Base-by-base conservation (phyloP, 2,888 invertebrate species). In the Drosophila longiperda region DNA sequence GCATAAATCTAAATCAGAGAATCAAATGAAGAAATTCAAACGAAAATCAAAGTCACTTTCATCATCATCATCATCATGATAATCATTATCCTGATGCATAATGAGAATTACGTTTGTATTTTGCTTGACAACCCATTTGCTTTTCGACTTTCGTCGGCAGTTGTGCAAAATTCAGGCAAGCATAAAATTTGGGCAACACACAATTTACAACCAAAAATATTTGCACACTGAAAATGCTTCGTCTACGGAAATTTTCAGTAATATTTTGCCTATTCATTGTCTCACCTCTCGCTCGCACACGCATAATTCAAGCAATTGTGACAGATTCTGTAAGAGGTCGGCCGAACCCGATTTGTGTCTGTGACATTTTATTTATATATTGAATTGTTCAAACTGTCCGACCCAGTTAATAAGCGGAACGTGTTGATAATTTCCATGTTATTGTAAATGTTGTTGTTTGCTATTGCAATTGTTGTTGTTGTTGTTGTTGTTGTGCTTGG, bases 341-440 rank as follows among this genome's bases (percentile, higher is more conserved):
- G 34, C 29, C 45, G 26, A 69, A 78, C 75, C 74, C 75, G 69
- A 73, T 78, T 78, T 49, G 53, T 38, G 57, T 53, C 40, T 53
- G 32, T 33, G 68, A 55, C 81, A 60, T 73, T 76, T 80, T 61
- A 73, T 73, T 78, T 81, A 83, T 83, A 81, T 80, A 72, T 78
- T 66, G 57, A 66, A 69, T 58, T 75, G 69, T 53, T 61, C 57
- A 66, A 53, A 49, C 81, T 67, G 71, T 23, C 65, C 74, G 75
- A 75, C 48, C 66, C 71, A 83, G 81, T 78, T 87, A 83, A 87
- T 82, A 87, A 87, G 85, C 85, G 79, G 70, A 87, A 84, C 82
- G 76, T 82, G 85, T 84, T 84, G 84, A 87, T 87, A 87, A 87
- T 87, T 82, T 77, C 67, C 40, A n/a, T 57, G 42, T 57, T 32